Evolutionary conservation across 2,113 vertebrate species (phyloP), one percentile per base, ranked within the genome.

Genomic region (Nettapus auritus): DNA sequence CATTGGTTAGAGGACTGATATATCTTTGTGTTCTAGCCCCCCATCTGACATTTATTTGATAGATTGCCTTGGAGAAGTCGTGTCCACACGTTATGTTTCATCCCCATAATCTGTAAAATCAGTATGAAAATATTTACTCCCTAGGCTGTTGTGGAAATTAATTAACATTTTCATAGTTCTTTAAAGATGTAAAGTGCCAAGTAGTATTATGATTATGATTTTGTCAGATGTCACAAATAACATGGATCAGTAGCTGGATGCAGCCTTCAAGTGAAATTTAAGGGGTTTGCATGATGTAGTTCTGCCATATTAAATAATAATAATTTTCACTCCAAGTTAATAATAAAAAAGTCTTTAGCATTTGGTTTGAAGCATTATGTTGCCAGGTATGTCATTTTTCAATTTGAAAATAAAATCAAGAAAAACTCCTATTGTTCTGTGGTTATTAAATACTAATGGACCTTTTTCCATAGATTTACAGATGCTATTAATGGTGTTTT

Each of bases 81-180:
- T 66, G 70, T 88, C 86, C 70, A 68, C 62, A 50, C 53, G 42
- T 85, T 75, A 52, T 75, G 59, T 64, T 94, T 94, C 93, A 89
- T 90, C 13, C 50, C 28, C 62, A 84, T 90, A 70, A 96, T 96
- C 90, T 90, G 71, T 69, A 93, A 92, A 90, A 96, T 88, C 83
- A 59, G 60, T 67, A 90, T 85, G 86, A 96, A 95, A 92, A 94
- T 93, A 90, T 95, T 97, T 95, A 91, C 82, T 94, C 96, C 69
- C n/a, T 46, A 73, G 96, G 96, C 96, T 92, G 40, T 90, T 93
- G 62, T 86, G 62, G 73, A 93, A 88, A 90, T 91, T 95, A 93
- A 92, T 97, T 96, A 96, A 86, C 74, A 88, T 93, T 95, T 90
- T 76, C 66, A 21, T 86, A 82, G 80, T 84, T 90, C 36, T 93